Evolutionary conservation across 2,113 vertebrate genomes (phyloP), one percentile per base, ranked within the genome.

Genomic region (Podilymbus podiceps): DNA sequence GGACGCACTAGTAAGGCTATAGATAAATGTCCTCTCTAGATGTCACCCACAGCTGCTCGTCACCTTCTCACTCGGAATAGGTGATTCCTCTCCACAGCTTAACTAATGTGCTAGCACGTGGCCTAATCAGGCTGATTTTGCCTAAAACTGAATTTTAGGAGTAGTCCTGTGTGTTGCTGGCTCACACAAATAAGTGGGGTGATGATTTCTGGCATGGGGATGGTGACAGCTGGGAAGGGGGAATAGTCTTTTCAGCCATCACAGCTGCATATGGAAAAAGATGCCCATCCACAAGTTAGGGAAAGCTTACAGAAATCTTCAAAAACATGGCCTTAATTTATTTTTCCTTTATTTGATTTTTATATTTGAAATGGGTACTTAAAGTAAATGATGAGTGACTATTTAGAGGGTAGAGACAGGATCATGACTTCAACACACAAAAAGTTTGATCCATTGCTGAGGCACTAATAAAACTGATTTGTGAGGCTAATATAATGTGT

Each of bases 381-480:
- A 20, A 85, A 85, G 28, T 68, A 66, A 75, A 87, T 72, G 8
- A 56, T 47, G 67, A 93, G n/a, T 47, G 47, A 14, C 55, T 79
- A 1, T 63, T 87, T 72, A 38, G 74, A 66, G 49, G 47, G 15
- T 63, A 86, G 50, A 88, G 46, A 55, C 55, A 67, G 69, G 53
- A 85, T 71, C 50, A 19, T 69, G 78, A 77, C 74, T 79, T 89
- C 52, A 66, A 85, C 12, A 5, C 40, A 19, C 68, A 92, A 91
- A 94, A 59, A 59, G 49, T 15, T 28, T 47, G 72, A 55, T 85
- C 88, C 3, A 3, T 84, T 90, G 50, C 49, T 85, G 44, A 78
- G 22, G 24, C 76, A 47, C 84, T 95, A 95, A 92, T 95, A 95
- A 97, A 97, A 95, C 80, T 93, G 94, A 96, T 95, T 95, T 95